Base-by-base conservation (phyloP, 2,113 vertebrate species). In the Phylloscopus trochilus region DNA sequence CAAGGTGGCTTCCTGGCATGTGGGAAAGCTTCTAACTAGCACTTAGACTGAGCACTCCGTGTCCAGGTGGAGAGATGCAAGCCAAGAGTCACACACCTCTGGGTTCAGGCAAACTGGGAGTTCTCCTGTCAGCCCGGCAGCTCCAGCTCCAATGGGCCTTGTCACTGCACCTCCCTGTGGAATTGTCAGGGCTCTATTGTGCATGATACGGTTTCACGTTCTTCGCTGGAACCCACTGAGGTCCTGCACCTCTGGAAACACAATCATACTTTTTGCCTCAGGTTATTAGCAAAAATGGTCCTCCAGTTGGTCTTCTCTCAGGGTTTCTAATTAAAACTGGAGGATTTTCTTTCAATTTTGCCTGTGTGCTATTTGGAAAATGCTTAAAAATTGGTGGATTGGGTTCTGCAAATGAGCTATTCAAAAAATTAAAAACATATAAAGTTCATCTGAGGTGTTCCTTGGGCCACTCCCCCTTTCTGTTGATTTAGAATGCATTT, bases 11-110 rank as follows among this genome's bases (percentile, higher is more conserved):
- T 52, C 86, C 90, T 95, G 95, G 87, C 74, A 44, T 0, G 0
- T 83, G 74, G 41, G 64, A 59, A 81, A 77, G 88, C 86, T 74
- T 83, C 78, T 87, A 96, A 78, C 89, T 53, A 94, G 95, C 77
- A 76, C 83, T 90, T 67, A 46, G 1, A 66, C 55, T 1, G 4
- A 94, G 77, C 56, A 41, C 24, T 4, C 59, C 3, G 3, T n/a
- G 39, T 59, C 83, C 59, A 30, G 79, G 72, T 26, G 75, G 63
- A 59, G 52, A 80, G 62, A 80, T 47, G 47, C 41, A 66, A 90
- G 90, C 90, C 87, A 88, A 69, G 55, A 69, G 78, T 43, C 62
- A 86, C 47, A 43, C 59, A 69, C 91, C 67, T 53, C 89, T 62
- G 35, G 51, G 17, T 51, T 33, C 0, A 4, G 47, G 33, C n/a